These are phyloP conservation scores for Hydractinia echinata DNA, from an alignment of 30 jellyfish, hydroid and myxozoan species.

Conservation along the genomic window DNA sequence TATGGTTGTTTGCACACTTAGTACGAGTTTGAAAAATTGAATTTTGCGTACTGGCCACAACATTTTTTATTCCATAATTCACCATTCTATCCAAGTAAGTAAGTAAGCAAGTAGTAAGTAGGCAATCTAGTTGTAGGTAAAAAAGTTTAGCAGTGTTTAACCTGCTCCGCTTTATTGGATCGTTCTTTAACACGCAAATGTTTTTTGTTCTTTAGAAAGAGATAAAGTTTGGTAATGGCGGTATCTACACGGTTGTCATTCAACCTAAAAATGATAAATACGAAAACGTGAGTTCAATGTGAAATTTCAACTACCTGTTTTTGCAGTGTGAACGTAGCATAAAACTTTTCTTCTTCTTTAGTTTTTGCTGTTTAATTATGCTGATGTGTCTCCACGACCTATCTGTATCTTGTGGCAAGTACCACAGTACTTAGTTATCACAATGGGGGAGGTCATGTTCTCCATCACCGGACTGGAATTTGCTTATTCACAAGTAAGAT, in stretches of 20 bases:
- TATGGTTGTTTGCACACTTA: no score
- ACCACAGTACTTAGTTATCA: slow-evolving; percentile 88
- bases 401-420: slow-evolving; percentile 89
- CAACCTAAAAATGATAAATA: slow-evolving; percentile 53
- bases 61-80: no score
- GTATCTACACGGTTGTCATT: slow-evolving; percentile 91
- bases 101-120: no score
- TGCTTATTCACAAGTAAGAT: slow-evolving; percentile 94
- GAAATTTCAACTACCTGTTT: background rate
- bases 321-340: background rate
- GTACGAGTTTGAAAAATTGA: no score
- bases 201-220: slow-evolving; percentile 49
- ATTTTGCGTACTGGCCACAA: no score
- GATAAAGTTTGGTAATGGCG: slow-evolving; percentile 85
- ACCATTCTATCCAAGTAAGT: no score
- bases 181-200: background rate
- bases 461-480: slow-evolving; percentile 99
- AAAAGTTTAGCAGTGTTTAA: no score
- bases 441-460: slow-evolving; percentile 97
- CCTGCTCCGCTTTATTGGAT: no score
- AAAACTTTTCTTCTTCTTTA: background rate
- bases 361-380: slow-evolving; percentile 66
- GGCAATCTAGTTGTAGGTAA: no score
- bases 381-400: slow-evolving; percentile 99
- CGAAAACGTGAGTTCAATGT: background rate